Conservation (phyloP, 2,113 vertebrate species). For the Nematolebias whitei region DNA sequence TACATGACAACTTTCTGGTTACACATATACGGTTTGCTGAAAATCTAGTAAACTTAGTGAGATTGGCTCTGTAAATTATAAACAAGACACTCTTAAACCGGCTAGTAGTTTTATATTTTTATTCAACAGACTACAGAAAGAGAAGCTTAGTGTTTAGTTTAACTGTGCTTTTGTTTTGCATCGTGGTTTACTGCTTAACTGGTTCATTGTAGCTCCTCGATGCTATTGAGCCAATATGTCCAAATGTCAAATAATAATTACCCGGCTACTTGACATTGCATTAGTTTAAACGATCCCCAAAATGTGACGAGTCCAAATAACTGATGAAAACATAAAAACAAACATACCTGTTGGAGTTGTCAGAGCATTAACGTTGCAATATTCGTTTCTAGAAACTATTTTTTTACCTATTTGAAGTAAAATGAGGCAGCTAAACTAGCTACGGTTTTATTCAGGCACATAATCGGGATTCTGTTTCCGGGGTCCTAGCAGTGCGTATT, state of each 20-base stretch:
- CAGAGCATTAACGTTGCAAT: slow-evolving; percentile 1
- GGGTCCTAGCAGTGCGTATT: slow-evolving; percentile 68
- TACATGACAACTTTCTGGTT: too few relatives aligned
- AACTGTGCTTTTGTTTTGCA: background rate
- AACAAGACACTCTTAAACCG: too few relatives aligned
- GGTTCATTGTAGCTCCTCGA: too few relatives aligned
- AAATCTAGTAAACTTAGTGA: too few relatives aligned
- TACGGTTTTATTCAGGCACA: slow-evolving; percentile 46
- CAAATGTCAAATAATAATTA: too few relatives aligned
- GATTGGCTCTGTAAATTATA: too few relatives aligned
- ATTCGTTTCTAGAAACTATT: background rate
- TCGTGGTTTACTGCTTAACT: too few relatives aligned
- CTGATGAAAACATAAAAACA: accelerated
- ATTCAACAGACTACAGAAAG: background rate
- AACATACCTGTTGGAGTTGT: slow-evolving; percentile 23
- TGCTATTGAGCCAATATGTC: too few relatives aligned
- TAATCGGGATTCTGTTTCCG: slow-evolving; percentile 53
- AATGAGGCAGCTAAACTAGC: background rate
- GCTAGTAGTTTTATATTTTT: background rate
- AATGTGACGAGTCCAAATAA: background rate
- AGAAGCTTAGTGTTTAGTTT: background rate
- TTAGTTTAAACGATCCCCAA: background rate
- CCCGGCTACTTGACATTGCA: background rate
- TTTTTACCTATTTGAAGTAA: slow-evolving; percentile 14
- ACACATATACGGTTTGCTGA: too few relatives aligned